Percentiles rank a stretch among this genome's conserved stretches.
phyloP scores from a whole-genome alignment of 2,888 invertebrate species.

The Drosophila cyrtoloma region DNA sequence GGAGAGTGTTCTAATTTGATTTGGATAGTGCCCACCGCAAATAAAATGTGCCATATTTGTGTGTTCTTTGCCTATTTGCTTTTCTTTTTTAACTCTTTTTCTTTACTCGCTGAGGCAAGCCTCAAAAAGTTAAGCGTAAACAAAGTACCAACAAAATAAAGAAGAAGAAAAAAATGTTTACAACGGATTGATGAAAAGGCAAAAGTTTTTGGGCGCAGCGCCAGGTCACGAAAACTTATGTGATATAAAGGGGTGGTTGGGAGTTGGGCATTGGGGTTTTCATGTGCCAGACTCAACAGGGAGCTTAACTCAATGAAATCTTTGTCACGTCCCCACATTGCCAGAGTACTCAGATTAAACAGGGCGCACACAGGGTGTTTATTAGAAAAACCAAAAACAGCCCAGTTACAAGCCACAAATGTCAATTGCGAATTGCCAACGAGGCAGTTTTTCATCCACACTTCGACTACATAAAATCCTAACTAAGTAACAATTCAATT shows the following conservation, averaged over 20 bases:
- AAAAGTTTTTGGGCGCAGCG: constrained; percentile 42
- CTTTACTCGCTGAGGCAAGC: constrained; percentile 14
- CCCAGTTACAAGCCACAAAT: constrained; percentile 24
- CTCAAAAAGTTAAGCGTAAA: constrained; percentile 43
- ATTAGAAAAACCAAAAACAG: neutral
- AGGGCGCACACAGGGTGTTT: constrained; percentile 4
- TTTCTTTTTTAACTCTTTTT: neutral
- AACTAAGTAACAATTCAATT: constrained; percentile 49
- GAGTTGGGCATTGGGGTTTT: neutral
- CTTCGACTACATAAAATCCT: constrained; percentile 11
- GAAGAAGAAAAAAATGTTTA: constrained; percentile 1
- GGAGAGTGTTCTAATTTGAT: constrained; percentile 41
- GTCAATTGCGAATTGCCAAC: constrained; percentile 44
- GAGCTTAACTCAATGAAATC: constrained; percentile 59
- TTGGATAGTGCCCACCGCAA: constrained; percentile 14
- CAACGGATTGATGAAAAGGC: constrained; percentile 49
- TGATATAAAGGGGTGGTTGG: constrained; percentile 9
- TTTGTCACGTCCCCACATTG: constrained; percentile 57
- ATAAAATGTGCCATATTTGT: constrained; percentile 8
- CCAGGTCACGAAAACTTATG: constrained; percentile 47
- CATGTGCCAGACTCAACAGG: neutral
- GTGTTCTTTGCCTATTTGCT: constrained; percentile 6
- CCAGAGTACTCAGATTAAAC: constrained; percentile 3
- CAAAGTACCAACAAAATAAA: constrained; percentile 14
- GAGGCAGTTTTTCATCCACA: constrained; percentile 34